These are phyloP conservation scores for Gallinago nigripennis DNA, from an alignment of 2,797 vertebrate species.

Conservation along the genomic window DNA sequence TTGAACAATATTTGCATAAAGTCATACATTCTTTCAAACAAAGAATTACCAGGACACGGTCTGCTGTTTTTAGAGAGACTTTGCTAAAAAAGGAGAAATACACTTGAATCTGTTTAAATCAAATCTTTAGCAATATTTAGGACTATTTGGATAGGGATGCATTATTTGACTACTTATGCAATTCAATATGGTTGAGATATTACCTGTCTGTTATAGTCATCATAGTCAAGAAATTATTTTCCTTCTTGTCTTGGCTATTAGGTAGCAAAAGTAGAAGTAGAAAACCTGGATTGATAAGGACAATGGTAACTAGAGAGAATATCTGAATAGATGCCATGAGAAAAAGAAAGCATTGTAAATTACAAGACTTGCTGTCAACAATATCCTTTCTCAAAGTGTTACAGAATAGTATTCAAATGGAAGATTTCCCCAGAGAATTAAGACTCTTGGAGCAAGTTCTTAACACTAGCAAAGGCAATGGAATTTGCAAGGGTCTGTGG, in stretches of 20 bases:
- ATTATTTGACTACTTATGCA: background rate
- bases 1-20: constrained; percentile 64
- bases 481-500: background rate
- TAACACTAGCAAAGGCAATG: background rate
- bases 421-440: background rate
- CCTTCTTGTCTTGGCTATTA: background rate
- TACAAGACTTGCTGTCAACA: background rate
- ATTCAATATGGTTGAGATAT: background rate
- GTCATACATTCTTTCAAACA: constrained; percentile 28
- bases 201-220: background rate
- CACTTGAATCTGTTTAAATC: background rate
- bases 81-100: background rate
- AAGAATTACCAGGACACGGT: background rate
- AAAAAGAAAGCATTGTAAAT: background rate
- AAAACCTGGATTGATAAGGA: background rate
- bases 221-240: background rate
- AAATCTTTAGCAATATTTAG: background rate
- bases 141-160: background rate
- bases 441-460: background rate
- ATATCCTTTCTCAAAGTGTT: background rate
- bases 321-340: background rate
- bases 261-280: background rate
- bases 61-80: background rate
- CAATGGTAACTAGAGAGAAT: background rate
- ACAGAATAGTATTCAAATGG: background rate